Percentiles rank a stretch among this genome's conserved stretches.
Evolutionary conservation across 2,888 invertebrate genomes (phyloP).

Genomic region (Andrena haemorrhoa): DNA sequence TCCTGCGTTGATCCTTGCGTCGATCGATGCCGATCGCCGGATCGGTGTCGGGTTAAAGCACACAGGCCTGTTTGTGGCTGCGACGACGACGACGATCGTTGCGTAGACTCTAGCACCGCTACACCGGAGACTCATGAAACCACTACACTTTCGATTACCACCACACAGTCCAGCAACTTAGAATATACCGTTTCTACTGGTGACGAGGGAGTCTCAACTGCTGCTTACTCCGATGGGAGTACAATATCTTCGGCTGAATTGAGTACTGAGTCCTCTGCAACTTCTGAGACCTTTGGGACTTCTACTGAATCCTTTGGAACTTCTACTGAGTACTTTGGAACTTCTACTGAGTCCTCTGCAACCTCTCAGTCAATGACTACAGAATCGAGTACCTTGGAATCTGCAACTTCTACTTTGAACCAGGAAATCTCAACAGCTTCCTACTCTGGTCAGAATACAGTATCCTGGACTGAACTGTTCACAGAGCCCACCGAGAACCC

Average conservation of each 20-base stretch:
- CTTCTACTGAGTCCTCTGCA: too few species aligned
- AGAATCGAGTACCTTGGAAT: too few species aligned
- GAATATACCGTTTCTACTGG: conserved; percentile 1
- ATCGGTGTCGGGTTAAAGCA: conserved; percentile 92
- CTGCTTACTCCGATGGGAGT: background rate
- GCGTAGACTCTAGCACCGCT: conserved; percentile 30
- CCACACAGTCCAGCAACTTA: conserved; percentile 9
- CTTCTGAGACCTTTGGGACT: background rate
- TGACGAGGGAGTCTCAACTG: conserved; percentile 7
- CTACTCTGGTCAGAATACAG: too few species aligned
- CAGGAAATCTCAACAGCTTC: too few species aligned
- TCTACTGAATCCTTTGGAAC: too few species aligned
- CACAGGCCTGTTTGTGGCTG: conserved; percentile 94
- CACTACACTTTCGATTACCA: conserved; percentile 32
- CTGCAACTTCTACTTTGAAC: too few species aligned
- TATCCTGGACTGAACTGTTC: too few species aligned
- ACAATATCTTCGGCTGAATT: background rate
- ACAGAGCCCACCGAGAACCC: too few species aligned
- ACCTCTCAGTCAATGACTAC: too few species aligned
- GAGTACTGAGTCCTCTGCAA: background rate
- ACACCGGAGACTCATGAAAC: conserved; percentile 25
- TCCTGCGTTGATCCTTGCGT: conserved; percentile 93
- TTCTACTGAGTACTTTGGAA: too few species aligned
- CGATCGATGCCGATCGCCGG: conserved; percentile 91
- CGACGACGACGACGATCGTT: conserved; percentile 51